A percentile compares a stretch with the other conserved stretches of the same genome.
phyloP scores from a whole-genome alignment of 2,888 invertebrate species.

The Epistrophe grossulariae region DNA sequence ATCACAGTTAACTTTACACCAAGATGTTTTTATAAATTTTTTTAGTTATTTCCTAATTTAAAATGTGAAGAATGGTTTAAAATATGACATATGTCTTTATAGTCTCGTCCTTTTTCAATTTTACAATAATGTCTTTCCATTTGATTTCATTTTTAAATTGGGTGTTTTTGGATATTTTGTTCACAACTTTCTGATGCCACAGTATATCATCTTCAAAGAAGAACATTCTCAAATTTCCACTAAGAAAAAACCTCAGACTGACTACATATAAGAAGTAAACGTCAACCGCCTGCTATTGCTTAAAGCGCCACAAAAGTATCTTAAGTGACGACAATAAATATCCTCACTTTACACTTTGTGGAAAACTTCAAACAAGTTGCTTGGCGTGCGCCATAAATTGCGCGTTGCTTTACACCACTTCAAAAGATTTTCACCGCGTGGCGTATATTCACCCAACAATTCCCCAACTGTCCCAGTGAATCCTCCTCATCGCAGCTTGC shows the following conservation, averaged over 20 bases:
- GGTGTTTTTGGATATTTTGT: neutral
- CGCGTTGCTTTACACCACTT: conserved; percentile 66
- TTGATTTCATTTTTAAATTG: neutral
- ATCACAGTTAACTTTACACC: too few relatives aligned
- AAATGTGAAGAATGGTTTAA: too few relatives aligned
- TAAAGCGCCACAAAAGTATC: conserved; percentile 69
- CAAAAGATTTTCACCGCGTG: conserved; percentile 40
- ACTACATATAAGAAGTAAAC: neutral
- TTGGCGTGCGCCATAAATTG: conserved; percentile 73
- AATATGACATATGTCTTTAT: too few relatives aligned
- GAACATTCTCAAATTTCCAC: conserved; percentile 57
- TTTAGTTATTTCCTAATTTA: too few relatives aligned
- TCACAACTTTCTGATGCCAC: conserved; percentile 28
- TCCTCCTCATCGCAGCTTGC: neutral
- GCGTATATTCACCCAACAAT: neutral
- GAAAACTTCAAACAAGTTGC: conserved; percentile 72
- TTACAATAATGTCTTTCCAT: neutral
- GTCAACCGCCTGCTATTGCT: neutral
- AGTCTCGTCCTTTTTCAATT: too few relatives aligned
- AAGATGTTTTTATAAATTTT: too few relatives aligned
- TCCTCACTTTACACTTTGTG: conserved; percentile 40
- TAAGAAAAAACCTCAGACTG: neutral
- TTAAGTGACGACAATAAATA: conserved; percentile 74
- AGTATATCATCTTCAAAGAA: conserved; percentile 55
- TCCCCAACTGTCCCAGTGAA: neutral